phyloP scores from a whole-genome alignment of 2,113 vertebrate genomes.

The Danio rerio region DNA sequence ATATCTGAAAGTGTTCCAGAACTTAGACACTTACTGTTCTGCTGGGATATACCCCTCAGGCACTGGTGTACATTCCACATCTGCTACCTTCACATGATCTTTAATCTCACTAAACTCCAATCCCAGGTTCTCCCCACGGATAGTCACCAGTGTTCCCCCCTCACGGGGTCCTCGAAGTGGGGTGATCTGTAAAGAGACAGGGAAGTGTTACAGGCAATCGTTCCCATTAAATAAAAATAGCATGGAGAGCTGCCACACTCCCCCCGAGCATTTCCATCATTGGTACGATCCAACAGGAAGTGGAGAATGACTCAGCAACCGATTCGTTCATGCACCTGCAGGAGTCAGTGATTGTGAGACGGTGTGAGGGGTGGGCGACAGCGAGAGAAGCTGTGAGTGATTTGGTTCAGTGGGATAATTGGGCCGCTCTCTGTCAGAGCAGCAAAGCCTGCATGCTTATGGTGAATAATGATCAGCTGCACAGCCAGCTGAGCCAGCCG shows the following conservation, averaged over 20 bases:
- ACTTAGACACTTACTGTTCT: conserved; percentile 89
- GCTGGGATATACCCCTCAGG: conserved; percentile 95
- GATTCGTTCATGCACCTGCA: conserved; percentile 47
- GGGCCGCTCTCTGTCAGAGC: conserved; percentile 50
- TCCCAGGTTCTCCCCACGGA: conserved; percentile 95
- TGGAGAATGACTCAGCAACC: conserved; percentile 44
- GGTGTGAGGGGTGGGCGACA: conserved; percentile 33
- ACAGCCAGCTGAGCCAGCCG: conserved; percentile 45
- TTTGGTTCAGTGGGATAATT: conserved; percentile 55
- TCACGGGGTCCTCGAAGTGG: conserved; percentile 92
- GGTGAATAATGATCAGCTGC: conserved; percentile 56
- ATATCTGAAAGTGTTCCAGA: neutral
- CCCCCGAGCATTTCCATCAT: neutral
- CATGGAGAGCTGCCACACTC: neutral
- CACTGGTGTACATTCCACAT: conserved; percentile 91
- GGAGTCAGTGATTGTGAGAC: conserved; percentile 30
- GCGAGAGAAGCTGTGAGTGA: conserved; percentile 35
- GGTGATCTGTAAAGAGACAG: conserved; percentile 80
- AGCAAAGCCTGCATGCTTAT: conserved; percentile 42
- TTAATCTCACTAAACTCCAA: conserved; percentile 93
- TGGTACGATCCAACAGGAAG: conserved; percentile 48
- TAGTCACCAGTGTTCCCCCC: conserved; percentile 95
- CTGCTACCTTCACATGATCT: conserved; percentile 89
- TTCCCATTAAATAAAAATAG: conserved; percentile 24
- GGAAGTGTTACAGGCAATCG: conserved; percentile 3